Percentiles rank a stretch among this genome's conserved stretches.
phyloP scores from a whole-genome alignment of 2,113 vertebrate genomes.

The Daboia siamensis region DNA sequence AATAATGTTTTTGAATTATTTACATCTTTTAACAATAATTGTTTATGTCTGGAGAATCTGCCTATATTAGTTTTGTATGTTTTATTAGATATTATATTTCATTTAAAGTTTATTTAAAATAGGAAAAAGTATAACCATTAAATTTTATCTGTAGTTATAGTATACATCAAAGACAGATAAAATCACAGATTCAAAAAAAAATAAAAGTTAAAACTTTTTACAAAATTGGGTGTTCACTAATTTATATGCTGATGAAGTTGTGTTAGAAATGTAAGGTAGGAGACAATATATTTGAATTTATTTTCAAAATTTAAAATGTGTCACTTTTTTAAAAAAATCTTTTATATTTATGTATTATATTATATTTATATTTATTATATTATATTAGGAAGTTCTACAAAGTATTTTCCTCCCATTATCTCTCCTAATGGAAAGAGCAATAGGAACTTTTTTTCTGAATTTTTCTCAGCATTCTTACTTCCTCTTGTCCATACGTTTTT shows the following conservation, averaged over 20 bases:
- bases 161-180: not conserved
- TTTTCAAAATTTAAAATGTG: not conserved
- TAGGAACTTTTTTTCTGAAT: not conserved
- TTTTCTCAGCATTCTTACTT: not conserved
- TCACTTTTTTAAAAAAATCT: not conserved
- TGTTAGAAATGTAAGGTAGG: not conserved
- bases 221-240: not conserved
- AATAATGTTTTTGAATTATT: not conserved
- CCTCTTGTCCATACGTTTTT: not conserved
- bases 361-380: not conserved
- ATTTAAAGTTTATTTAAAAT: not conserved
- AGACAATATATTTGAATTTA: not conserved
- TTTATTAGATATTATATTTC: not conserved
- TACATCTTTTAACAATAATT: constrained; percentile 4
- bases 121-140: not conserved
- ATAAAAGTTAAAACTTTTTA: not conserved
- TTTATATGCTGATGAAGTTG: not conserved
- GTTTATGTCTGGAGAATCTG: not conserved
- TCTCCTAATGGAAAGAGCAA: not conserved
- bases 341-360: not conserved
- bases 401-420: not conserved
- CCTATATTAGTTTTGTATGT: not conserved
- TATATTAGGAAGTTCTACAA: not conserved
- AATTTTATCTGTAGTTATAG: not conserved
- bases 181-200: not conserved